These are phyloP conservation scores for Patiria pectinifera DNA, from an alignment of 53 echinoderm and acorn worm species.

Conservation along the genomic window DNA sequence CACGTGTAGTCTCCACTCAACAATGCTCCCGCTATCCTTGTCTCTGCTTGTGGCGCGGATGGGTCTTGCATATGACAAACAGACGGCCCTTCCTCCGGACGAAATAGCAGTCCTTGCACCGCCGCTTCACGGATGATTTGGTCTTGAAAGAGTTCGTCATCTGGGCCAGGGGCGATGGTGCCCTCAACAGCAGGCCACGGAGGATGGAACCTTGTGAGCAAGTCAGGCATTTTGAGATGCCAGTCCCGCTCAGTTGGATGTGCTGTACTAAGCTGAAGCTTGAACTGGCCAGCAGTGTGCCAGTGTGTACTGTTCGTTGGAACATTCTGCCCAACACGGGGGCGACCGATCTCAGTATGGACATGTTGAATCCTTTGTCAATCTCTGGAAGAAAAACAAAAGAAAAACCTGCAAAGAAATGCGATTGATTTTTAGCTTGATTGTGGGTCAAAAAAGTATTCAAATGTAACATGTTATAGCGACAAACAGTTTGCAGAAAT, in stretches of 20 bases:
- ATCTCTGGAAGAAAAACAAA: not conserved
- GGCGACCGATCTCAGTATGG: constrained; percentile 15
- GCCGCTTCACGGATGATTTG: constrained; percentile 76
- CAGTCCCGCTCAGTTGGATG: not conserved
- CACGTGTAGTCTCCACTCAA: not conserved
- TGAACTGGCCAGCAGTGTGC: not conserved
- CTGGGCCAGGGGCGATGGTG: constrained; percentile 5
- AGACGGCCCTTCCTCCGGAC: constrained; percentile 66
- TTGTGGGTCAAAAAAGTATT: no score
- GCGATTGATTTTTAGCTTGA: no score
- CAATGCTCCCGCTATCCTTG: constrained; percentile 25
- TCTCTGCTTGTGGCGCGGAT: constrained; percentile 91
- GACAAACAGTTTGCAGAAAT: no score
- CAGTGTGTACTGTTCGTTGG: not conserved
- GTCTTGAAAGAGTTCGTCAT: constrained; percentile 70
- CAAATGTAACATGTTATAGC: no score
- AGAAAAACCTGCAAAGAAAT: not conserved
- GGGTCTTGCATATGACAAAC: constrained; percentile 83
- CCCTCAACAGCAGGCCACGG: not conserved
- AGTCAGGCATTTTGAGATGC: not conserved
- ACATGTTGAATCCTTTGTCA: not conserved
- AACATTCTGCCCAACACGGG: constrained; percentile 11
- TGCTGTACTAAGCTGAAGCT: not conserved
- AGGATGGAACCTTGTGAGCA: not conserved
- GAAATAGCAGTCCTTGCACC: constrained; percentile 91